Evolutionary conservation across 2,113 vertebrate species (phyloP).

Genomic region (Bolborhynchus lineola): DNA sequence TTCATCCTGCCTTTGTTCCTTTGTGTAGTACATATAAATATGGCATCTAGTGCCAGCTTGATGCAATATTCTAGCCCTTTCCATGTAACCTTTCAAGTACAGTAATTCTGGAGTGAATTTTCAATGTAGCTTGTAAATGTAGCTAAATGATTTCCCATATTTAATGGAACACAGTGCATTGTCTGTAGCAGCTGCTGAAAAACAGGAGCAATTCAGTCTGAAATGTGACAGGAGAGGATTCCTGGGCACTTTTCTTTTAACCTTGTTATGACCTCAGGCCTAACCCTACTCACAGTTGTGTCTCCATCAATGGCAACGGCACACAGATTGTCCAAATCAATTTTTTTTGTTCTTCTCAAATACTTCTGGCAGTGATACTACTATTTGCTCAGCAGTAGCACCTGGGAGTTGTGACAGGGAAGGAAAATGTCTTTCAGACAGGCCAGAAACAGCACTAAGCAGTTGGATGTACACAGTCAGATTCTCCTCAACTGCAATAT

Average conservation of each 20-base stretch:
- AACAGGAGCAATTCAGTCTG: constrained; percentile 17
- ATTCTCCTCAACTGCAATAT: neutral
- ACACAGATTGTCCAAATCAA: constrained; percentile 48
- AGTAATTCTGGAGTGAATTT: neutral
- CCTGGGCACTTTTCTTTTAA: constrained; percentile 59
- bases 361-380: constrained; percentile 49
- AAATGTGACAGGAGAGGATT: constrained; percentile 58
- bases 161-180: constrained; percentile 4
- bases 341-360: constrained; percentile 66
- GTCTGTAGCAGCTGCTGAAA: constrained; percentile 30
- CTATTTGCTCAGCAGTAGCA: constrained; percentile 62
- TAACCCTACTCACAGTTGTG: constrained; percentile 24
- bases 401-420: constrained; percentile 63
- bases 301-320: constrained; percentile 41
- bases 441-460: constrained; percentile 8
- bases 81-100: neutral
- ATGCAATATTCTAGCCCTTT: neutral
- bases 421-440: constrained; percentile 47
- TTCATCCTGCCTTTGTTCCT: neutral
- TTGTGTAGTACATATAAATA: neutral
- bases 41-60: neutral
- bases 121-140: constrained; percentile 27
- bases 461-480: constrained; percentile 20
- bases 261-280: constrained; percentile 40
- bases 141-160: constrained; percentile 22